Evolutionary conservation across 2,797 vertebrate genomes (phyloP).

Genomic region (Ibycter americanus): DNA sequence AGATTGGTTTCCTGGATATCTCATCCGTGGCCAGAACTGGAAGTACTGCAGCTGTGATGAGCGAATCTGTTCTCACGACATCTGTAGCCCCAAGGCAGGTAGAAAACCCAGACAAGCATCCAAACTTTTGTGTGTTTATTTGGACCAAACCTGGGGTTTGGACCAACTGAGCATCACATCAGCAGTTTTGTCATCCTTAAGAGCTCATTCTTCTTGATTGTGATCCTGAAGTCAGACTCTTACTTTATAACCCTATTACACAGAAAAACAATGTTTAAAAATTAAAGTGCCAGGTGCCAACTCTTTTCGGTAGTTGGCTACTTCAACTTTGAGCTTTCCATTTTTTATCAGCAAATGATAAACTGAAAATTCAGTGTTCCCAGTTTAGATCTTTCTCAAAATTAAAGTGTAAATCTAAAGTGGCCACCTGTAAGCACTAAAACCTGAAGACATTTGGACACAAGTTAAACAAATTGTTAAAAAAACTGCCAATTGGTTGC

Average conservation of each 20-base stretch:
- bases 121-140: constrained; percentile 31
- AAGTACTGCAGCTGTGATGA: constrained; percentile 65
- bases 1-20: constrained; percentile 17
- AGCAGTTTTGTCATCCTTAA: constrained; percentile 32
- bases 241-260: constrained; percentile 39
- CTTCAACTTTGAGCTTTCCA: constrained; percentile 66
- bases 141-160: constrained; percentile 19
- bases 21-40: constrained; percentile 30
- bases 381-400: constrained; percentile 61
- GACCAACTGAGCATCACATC: constrained; percentile 1
- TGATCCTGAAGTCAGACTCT: constrained; percentile 47
- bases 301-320: constrained; percentile 59
- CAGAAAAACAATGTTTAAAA: constrained; percentile 31
- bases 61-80: constrained; percentile 55
- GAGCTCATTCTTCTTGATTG: constrained; percentile 37
- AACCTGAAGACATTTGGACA: constrained; percentile 68
- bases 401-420: constrained; percentile 67
- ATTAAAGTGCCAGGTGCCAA: constrained; percentile 64
- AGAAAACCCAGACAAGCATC: constrained; percentile 43
- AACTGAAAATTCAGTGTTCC: constrained; percentile 58
- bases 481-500: constrained; percentile 27
- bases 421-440: constrained; percentile 68
- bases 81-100: constrained; percentile 57
- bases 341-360: constrained; percentile 67
- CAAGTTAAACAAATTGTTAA: constrained; percentile 29